Conservation (phyloP, 2,888 invertebrate species). For the Ypsolopha sequella region DNA sequence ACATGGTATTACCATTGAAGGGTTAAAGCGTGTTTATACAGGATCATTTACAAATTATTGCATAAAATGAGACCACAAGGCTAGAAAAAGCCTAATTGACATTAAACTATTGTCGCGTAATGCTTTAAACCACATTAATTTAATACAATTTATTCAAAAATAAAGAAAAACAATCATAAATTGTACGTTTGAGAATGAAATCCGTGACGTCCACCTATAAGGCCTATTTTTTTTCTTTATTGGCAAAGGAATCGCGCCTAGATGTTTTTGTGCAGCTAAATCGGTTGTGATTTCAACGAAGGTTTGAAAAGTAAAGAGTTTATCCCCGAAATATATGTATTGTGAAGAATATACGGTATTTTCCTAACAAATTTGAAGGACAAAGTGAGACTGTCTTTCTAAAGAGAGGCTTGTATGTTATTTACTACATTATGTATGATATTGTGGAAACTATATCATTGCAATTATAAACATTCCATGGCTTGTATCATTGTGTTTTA, state of each 20-base stretch:
- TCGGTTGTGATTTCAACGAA: constrained; percentile 29
- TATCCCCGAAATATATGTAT: constrained; percentile 14
- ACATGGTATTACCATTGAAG: too few species aligned
- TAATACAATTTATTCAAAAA: too few species aligned
- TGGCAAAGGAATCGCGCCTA: constrained; percentile 1
- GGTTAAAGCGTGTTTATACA: too few species aligned
- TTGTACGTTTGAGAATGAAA: too few species aligned
- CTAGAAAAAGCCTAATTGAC: too few species aligned
- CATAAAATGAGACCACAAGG: too few species aligned
- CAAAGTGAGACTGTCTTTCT: constrained; percentile 37
- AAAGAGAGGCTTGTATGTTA: constrained; percentile 26
- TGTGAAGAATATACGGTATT: constrained; percentile 9
- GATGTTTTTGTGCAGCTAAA: constrained; percentile 6
- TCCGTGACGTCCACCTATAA: too few species aligned
- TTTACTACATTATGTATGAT: constrained; percentile 26
- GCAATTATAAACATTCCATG: constrained; percentile 68
- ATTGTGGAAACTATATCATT: constrained; percentile 50
- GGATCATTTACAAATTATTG: too few species aligned
- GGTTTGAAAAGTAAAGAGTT: constrained; percentile 22
- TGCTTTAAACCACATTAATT: too few species aligned
- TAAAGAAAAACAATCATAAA: too few species aligned
- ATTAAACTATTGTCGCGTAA: too few species aligned
- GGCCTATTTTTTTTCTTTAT: constrained; percentile 8
- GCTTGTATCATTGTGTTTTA: constrained; percentile 55
- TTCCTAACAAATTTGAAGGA: not conserved